Base-by-base conservation (phyloP, 2,113 vertebrate genomes). In the Vimba vimba region DNA sequence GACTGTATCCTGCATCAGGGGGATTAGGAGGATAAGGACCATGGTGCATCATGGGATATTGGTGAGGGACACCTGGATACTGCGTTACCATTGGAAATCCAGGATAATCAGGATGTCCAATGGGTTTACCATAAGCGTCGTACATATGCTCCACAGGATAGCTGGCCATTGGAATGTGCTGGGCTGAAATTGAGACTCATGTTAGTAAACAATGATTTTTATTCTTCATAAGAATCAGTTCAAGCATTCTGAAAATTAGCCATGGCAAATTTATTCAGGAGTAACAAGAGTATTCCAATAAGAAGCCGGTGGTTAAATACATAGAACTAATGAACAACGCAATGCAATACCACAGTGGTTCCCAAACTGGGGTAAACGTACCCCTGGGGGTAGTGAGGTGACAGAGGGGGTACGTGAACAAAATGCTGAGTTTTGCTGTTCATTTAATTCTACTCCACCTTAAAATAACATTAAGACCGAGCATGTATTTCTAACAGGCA, bases 131-230 rank as follows among this genome's bases (percentile, higher is more conserved):
- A 33, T 95, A 95, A 6, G 92, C 93, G 5, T 95, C 95, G 43
- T 94, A 96, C 88, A 94, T 90, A 3, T 95, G 95, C 91, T 96
- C 96, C 45, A 95, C 90, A 4, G 96, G 96, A 85, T 96, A 95
- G 89, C 94, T 95, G 83, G 95, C 94, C 95, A 97, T 95, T 0
- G 96, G 96, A 86, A 97, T 96, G 83, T 97, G 96, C 89, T 97
- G 96, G 88, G 90, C 96, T 97, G 91, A 59, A 77, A 87, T 73
- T 66, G 4, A 79, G 68, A 68, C 0, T 85, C 0, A 75, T 1
- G 23, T 83, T 73, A 83, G 25, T 15, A 33, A n/a, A 23, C 47
- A 2, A 66, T 12, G 9, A 39, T 43, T 33, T 68, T 33, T 17
- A 36, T 19, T 23, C 33, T 71, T 71, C 1, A 9, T 39, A 69